These are phyloP conservation scores for Crotalus helleri DNA, from an alignment of 2,113 vertebrate genomes.

Conservation along the genomic window DNA sequence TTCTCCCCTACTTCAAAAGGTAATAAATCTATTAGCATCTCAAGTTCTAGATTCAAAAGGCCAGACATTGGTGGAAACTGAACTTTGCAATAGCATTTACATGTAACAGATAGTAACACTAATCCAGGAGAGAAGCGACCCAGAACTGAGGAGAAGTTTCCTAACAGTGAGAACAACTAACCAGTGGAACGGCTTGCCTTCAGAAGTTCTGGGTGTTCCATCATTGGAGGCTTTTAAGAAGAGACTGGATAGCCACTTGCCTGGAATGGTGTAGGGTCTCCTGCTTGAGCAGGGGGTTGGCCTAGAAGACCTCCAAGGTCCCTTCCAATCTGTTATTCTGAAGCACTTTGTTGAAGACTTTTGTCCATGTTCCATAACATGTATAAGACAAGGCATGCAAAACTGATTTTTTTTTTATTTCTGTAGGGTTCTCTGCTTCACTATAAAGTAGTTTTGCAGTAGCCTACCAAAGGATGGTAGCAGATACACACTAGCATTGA, in stretches of 20 bases:
- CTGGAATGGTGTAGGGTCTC: not conserved
- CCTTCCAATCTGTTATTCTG: not conserved
- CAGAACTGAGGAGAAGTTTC: not conserved
- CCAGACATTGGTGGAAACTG: slow-evolving; percentile 51
- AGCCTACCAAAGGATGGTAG: not conserved
- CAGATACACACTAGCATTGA: not conserved
- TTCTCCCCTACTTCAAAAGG: not conserved
- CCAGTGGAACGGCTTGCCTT: not conserved
- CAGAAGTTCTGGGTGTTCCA: not conserved
- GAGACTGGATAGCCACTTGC: not conserved
- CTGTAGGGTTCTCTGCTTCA: not conserved
- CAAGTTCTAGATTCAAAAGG: slow-evolving; percentile 40
- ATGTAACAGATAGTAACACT: not conserved
- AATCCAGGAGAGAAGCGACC: not conserved
- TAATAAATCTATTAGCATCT: slow-evolving; percentile 45
- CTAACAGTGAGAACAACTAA: not conserved
- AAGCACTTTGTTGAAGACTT: not conserved
- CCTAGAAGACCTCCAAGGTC: not conserved
- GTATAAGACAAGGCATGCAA: not conserved
- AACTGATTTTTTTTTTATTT: not conserved
- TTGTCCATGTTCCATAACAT: not conserved
- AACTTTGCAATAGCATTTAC: slow-evolving; percentile 32
- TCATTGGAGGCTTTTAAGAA: not conserved
- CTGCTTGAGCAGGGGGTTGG: not conserved
- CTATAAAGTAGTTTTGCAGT: not conserved